Evolutionary conservation across 2,113 vertebrate species (phyloP), one percentile per base, ranked within the genome.

Genomic region (Ahaetulla prasina): DNA sequence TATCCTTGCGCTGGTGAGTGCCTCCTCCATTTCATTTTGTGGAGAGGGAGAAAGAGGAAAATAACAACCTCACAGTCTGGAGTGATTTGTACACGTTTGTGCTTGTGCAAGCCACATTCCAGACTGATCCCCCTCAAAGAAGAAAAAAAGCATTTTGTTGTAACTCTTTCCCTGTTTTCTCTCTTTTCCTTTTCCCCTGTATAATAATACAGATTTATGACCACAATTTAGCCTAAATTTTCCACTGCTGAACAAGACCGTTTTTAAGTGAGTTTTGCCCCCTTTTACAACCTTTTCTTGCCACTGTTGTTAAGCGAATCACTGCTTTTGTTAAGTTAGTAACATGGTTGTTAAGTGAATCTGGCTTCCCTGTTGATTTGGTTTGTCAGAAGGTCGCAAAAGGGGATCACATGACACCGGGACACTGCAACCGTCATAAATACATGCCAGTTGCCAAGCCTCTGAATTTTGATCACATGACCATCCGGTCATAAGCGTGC

Each of bases 1-100:
- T 96, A 98, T 99, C 97, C 97, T 99, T 85, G 97, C 98, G 0
- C 98, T 98, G 98, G 98, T 99, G 95, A 94, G 98, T 98, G 52
- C 49, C 87, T 92, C 52, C 88, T 89, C 39, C 18, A 18, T 35
- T 2, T 20, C 35, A 23, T 84, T 39, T 45, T 27, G 43, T 43
- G 43, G 23, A 27, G 10, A 47, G 43, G 43, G 16, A 80, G 68
- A 20, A 22, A 39, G 35, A 22, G 55, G 55, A 57, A 57, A 25
- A n/a, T 30, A 74, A 22, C 18, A 20, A 39, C 68, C 16, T 20
- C 68, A 39, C 35, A 22, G 18, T 80, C 35, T 80, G 10, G 23
- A 57, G 30, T n/a, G 63, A 68, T n/a, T n/a, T n/a, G 63, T n/a
- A 68, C 0, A 8, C 8, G 3, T 80, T 80, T 22, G 68, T 74